Evolutionary conservation across 2,797 vertebrate genomes (phyloP), one percentile per base, ranked within the genome.

Genomic region (Microctenopoma steveboyesi): DNA sequence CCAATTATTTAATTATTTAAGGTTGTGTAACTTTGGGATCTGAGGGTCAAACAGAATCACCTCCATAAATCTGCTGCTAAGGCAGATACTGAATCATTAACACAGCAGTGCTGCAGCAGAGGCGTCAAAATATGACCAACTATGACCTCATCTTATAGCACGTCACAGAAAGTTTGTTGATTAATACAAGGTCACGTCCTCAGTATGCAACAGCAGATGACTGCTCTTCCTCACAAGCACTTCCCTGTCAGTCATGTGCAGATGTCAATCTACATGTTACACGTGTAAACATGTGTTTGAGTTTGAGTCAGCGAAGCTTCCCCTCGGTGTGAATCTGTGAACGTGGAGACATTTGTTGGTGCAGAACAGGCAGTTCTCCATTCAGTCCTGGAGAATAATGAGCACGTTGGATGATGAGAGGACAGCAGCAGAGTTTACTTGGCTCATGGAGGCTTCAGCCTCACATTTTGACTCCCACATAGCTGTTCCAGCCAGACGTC

Each of bases 261-360:
- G 87, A 83, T 80, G 76, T 78, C 78, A 47, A 33, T 60, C 67
- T 78, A 60, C 68, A 80, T 73, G 75, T 62, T 51, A n/a, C 30
- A 53, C 27, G 28, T 48, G 56, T 61, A 18, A 49, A 59, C 71
- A 22, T 61, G 22, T 70, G 28, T 25, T 15, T 28, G 22, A 8
- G 22, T 39, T 3, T 0, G 57, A 39, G 62, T 18, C 16, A 28
- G 39, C 16, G 22, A 40, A 45, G 42, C 49, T 43, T 13, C 50
- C 30, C 52, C 55, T 30, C 25, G 25, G 45, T 50, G 49, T 70
- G 46, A 69, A 70, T 52, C 33, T 63, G 62, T 48, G 28, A 47
- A 33, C 28, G 54, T 18, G 28, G 30, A 1, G 3, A 47, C 33
- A 47, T 61, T 65, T 63, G 25, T 37, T 5, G 12, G 27, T 60